phyloP scores from a whole-genome alignment of 2,113 vertebrate genomes.

The Pseudorasbora parva region DNA sequence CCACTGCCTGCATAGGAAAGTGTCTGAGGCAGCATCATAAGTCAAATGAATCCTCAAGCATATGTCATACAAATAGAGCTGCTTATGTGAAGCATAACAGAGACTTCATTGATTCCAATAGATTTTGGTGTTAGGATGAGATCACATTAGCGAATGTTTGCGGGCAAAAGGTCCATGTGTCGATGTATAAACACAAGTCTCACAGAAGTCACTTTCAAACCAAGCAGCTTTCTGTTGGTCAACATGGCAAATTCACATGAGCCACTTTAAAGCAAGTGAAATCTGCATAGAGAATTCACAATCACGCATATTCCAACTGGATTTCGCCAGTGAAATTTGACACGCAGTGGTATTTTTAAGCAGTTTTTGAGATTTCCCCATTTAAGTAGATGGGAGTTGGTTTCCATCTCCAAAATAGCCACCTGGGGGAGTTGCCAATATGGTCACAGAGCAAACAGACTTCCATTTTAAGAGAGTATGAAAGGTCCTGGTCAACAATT shows the following conservation, averaged over 20 bases:
- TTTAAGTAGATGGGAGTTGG: too few relatives aligned
- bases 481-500: too few relatives aligned
- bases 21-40: too few relatives aligned
- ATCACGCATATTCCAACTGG: not conserved
- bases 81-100: not conserved
- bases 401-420: too few relatives aligned
- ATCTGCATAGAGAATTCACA: not conserved
- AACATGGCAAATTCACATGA: too few relatives aligned
- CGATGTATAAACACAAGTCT: not conserved
- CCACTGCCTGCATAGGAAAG: too few relatives aligned
- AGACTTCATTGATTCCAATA: not conserved
- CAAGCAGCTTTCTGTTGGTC: not conserved
- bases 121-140: not conserved
- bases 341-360: too few relatives aligned
- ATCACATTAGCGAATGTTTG: not conserved
- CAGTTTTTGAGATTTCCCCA: too few relatives aligned
- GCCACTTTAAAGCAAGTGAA: too few relatives aligned
- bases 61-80: not conserved
- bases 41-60: not conserved
- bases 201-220: not conserved
- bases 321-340: not conserved
- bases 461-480: too few relatives aligned
- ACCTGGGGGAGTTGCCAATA: too few relatives aligned
- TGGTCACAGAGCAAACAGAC: too few relatives aligned
- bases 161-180: not conserved